Conservation (phyloP, 1,140 invertebrate genomes). For the Apocrypta bakeri region DNA sequence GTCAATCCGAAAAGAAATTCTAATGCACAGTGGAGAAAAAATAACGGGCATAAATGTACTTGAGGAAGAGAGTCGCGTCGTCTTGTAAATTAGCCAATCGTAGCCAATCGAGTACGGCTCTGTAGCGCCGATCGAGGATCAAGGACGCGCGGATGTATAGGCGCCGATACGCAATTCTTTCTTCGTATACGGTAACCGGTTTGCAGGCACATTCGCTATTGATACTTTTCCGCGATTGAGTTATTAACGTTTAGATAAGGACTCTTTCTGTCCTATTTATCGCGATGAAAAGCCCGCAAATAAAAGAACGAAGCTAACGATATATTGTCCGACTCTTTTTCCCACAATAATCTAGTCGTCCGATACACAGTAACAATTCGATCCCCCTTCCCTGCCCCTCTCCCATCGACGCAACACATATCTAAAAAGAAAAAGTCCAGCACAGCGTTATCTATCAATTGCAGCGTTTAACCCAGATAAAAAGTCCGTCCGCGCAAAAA, state of each 20-base stretch:
- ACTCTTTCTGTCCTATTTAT: too few relatives aligned
- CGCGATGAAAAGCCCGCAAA: conserved; percentile 3
- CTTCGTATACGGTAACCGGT: conserved; percentile 59
- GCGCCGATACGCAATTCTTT: conserved; percentile 56
- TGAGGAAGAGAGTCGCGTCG: neutral
- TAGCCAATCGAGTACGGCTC: conserved; percentile 53
- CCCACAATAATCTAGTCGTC: conserved; percentile 2
- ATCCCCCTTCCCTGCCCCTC: neutral
- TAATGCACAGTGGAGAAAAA: too few relatives aligned
- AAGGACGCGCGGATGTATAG: conserved; percentile 53
- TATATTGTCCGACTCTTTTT: neutral
- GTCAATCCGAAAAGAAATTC: neutral
- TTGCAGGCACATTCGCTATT: conserved; percentile 31
- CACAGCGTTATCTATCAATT: conserved; percentile 18
- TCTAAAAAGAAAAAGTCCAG: neutral
- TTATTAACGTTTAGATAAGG: neutral
- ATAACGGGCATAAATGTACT: neutral
- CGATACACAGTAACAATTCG: neutral
- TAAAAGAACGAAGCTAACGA: too few relatives aligned
- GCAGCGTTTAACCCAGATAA: conserved; percentile 30
- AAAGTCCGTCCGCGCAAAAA: neutral
- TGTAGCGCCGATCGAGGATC: conserved; percentile 58
- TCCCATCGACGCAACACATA: neutral
- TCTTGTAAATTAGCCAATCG: conserved; percentile 54
- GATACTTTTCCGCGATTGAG: neutral